phyloP scores from a whole-genome alignment of 2,888 invertebrate species.

The Allolobophora icterica region DNA sequence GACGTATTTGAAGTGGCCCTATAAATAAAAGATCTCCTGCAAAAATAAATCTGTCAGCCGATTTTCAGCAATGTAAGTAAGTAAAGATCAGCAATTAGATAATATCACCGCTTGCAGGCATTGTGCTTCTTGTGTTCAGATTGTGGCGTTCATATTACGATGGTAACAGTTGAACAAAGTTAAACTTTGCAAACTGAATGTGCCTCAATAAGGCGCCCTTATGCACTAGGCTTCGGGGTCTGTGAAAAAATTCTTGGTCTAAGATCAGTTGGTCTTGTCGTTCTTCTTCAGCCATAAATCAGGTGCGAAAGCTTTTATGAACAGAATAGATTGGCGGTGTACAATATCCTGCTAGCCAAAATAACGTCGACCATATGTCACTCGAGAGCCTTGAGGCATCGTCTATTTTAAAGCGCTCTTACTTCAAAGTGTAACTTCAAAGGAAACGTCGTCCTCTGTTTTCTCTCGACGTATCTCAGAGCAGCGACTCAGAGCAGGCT shows the following conservation, averaged over 20 bases:
- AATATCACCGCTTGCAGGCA: no score
- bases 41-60: no score
- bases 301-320: slow-evolving; percentile 1
- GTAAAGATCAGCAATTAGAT: no score
- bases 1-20: background rate
- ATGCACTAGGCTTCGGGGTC: no score
- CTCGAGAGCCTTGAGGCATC: background rate
- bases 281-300: background rate
- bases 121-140: background rate
- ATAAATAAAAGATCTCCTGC: no score
- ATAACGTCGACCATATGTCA: background rate
- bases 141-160: background rate
- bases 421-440: slow-evolving; percentile 8
- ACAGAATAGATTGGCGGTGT: background rate
- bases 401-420: background rate
- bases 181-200: background rate
- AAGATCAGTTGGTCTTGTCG: background rate
- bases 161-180: background rate
- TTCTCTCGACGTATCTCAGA: background rate
- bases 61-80: background rate
- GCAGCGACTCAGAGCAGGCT: background rate
- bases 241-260: background rate
- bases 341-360: background rate
- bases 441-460: background rate
- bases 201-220: no score